These are phyloP conservation scores for Clarias fuscus DNA, from an alignment of 2,797 vertebrate species.

Conservation along the genomic window DNA sequence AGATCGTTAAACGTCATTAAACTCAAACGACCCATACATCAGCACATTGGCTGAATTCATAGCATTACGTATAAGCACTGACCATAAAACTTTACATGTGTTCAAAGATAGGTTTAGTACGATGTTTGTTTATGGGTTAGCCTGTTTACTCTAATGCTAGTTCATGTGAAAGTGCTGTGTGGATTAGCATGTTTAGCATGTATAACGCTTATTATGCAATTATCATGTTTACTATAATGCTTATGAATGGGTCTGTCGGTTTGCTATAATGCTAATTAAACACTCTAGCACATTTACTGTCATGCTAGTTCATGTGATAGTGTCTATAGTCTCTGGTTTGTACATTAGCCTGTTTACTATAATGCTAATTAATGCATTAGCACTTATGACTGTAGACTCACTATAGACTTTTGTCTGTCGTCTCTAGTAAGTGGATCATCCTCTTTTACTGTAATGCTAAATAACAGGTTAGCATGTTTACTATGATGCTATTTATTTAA, in stretches of 20 bases:
- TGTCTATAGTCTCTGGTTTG: not conserved
- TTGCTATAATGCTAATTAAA: not conserved
- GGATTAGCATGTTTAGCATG: too few relatives aligned
- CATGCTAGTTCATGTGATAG: not conserved
- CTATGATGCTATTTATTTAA: not conserved
- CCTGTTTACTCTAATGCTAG: not conserved
- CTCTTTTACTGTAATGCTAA: too few relatives aligned
- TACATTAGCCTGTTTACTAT: not conserved
- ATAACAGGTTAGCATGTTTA: not conserved
- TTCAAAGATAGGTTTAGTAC: too few relatives aligned
- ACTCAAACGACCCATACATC: not conserved
- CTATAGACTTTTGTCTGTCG: not conserved
- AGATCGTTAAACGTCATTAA: not conserved
- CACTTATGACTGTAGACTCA: too few relatives aligned
- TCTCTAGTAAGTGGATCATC: not conserved
- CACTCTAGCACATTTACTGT: not conserved
- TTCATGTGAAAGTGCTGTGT: too few relatives aligned
- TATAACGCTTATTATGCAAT: not conserved
- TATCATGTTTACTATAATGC: not conserved
- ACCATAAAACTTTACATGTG: not conserved
- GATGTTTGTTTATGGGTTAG: not conserved
- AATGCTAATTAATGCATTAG: not conserved
- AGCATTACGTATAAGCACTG: not conserved
- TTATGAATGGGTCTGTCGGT: not conserved
- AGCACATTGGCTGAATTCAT: not conserved